Evolutionary conservation across 2,797 vertebrate species (phyloP).

Genomic region (Enteromius trimaculatus): DNA sequence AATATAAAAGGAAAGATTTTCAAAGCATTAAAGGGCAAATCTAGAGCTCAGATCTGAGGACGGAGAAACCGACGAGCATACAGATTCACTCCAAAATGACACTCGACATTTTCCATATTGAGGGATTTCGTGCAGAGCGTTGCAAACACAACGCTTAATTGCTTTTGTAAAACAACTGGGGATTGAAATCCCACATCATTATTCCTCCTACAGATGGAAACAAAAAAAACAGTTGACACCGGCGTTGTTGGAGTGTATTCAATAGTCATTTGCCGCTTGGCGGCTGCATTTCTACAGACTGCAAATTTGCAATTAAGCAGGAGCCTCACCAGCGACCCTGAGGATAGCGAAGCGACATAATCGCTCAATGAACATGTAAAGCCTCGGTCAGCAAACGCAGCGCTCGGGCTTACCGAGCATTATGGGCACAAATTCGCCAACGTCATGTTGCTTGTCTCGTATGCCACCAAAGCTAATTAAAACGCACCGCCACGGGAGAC

Average conservation of each 20-base stretch:
- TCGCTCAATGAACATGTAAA: slow-evolving; percentile 31
- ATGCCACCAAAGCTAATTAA: slow-evolving; percentile 30
- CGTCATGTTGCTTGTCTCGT: slow-evolving; percentile 29
- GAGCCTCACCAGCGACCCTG: slow-evolving; percentile 33
- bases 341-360: slow-evolving; percentile 8
- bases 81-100: slow-evolving; percentile 39
- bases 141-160: slow-evolving; percentile 35
- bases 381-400: slow-evolving; percentile 38
- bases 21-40: slow-evolving; percentile 45
- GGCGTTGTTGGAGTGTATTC: slow-evolving; percentile 40
- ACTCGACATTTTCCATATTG: slow-evolving; percentile 34
- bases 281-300: slow-evolving; percentile 39
- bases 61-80: slow-evolving; percentile 28
- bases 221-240: slow-evolving; percentile 39
- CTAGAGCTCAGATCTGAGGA: slow-evolving; percentile 3
- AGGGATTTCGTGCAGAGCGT: slow-evolving; percentile 45
- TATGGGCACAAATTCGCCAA: background rate
- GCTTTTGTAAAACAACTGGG: slow-evolving; percentile 48
- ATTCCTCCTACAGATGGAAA: slow-evolving; percentile 21
- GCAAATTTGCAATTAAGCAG: slow-evolving; percentile 47
- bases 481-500: slow-evolving; percentile 13
- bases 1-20: slow-evolving; percentile 45
- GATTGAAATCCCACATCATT: slow-evolving; percentile 52
- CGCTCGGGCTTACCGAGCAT: slow-evolving; percentile 10
- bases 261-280: slow-evolving; percentile 49